These are phyloP conservation scores for Lasiurus cinereus DNA, from an alignment of 2,113 vertebrate species.

Conservation along the genomic window DNA sequence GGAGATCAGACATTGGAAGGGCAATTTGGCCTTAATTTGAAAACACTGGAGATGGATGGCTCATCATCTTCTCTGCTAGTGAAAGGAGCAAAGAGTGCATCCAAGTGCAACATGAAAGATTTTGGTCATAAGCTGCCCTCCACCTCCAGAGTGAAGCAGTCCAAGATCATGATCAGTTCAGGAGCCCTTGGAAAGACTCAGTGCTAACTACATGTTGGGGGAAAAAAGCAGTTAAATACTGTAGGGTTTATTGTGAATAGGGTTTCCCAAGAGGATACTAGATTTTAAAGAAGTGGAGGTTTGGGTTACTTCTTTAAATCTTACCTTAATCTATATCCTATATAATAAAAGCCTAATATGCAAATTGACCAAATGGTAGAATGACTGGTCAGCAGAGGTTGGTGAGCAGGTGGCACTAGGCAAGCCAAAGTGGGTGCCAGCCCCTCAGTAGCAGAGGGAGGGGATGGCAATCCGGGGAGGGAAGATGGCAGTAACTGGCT, in stretches of 20 bases:
- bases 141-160: neutral
- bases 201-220: neutral
- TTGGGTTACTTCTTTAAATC: slow-evolving; percentile 52
- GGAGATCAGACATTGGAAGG: neutral
- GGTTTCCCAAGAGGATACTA: neutral
- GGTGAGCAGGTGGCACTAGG: accelerated
- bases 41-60: neutral
- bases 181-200: neutral
- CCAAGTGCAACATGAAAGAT: neutral
- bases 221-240: neutral
- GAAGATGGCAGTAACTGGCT: too few relatives aligned
- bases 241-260: neutral
- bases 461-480: too few relatives aligned
- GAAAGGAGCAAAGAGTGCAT: neutral
- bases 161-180: neutral
- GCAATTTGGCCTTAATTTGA: slow-evolving; percentile 12
- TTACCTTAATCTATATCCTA: neutral
- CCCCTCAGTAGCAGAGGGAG: too few relatives aligned
- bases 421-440: too few relatives aligned
- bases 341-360: too few relatives aligned
- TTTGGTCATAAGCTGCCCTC: neutral
- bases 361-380: too few relatives aligned
- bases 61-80: neutral
- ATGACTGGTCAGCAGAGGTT: too few relatives aligned
- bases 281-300: neutral